These are phyloP conservation scores for Leucoma salicis DNA, from an alignment of 2,888 invertebrate genomes.

Conservation along the genomic window DNA sequence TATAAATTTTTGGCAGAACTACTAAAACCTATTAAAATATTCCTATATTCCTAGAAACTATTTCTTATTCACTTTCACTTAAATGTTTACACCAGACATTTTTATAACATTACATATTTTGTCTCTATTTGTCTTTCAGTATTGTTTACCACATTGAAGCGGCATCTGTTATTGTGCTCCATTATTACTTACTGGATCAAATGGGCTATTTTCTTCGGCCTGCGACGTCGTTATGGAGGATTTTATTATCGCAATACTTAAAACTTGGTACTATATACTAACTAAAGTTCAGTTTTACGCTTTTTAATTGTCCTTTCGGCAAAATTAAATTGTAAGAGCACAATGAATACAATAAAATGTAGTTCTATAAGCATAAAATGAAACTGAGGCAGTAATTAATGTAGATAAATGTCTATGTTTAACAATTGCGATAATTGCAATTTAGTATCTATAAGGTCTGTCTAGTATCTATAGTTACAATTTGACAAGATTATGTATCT, in stretches of 20 bases:
- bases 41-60: no score
- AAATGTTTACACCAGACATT: no score
- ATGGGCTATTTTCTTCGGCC: slow-evolving; percentile 55
- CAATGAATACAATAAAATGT: neutral
- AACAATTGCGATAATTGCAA: no score
- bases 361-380: neutral
- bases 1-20: no score
- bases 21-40: no score
- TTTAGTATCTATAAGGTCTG: no score
- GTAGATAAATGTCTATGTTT: no score
- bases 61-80: no score
- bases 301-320: slow-evolving; percentile 15
- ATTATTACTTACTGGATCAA: slow-evolving; percentile 64
- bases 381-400: no score
- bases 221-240: slow-evolving; percentile 59
- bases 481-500: no score
- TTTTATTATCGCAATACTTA: slow-evolving; percentile 60
- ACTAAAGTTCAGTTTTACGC: slow-evolving; percentile 33
- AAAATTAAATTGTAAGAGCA: neutral
- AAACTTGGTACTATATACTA: slow-evolving; percentile 51
- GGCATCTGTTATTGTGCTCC: slow-evolving; percentile 53
- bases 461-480: no score
- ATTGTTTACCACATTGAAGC: slow-evolving; percentile 53
- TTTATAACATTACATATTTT: no score
- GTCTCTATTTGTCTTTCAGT: slow-evolving; percentile 3